Conservation (phyloP, 2,113 vertebrate species). For the Nesoenas mayeri region DNA sequence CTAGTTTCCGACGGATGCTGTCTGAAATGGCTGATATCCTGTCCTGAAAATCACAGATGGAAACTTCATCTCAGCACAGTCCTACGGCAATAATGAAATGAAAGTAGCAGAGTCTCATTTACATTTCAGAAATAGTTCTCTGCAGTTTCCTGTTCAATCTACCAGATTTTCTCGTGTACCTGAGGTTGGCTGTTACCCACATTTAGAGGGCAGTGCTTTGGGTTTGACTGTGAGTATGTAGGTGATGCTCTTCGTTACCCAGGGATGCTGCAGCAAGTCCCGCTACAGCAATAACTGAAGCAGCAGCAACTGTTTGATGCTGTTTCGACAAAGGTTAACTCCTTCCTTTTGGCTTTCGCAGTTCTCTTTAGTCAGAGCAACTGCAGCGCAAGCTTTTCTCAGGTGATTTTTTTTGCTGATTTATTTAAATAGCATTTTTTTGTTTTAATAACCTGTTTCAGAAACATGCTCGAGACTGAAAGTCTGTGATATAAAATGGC, state of each 20-base stretch:
- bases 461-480: background rate
- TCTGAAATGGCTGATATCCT: conserved; percentile 48
- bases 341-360: conserved; percentile 39
- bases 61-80: conserved; percentile 49
- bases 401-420: background rate
- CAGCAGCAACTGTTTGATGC: background rate
- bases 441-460: conserved; percentile 38
- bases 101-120: conserved; percentile 75
- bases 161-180: conserved; percentile 53
- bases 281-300: background rate
- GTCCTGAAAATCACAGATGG: conserved; percentile 65
- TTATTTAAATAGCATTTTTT: conserved; percentile 43
- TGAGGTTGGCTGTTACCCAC: background rate
- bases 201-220: background rate
- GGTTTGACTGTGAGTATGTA: background rate
- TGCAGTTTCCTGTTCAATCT: conserved; percentile 67
- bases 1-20: background rate
- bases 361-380: background rate
- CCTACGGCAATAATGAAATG: conserved; percentile 65
- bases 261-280: background rate
- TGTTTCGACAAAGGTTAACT: background rate
- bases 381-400: conserved; percentile 31
- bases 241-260: background rate
- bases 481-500: background rate
- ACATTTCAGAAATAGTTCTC: conserved; percentile 76